These are phyloP conservation scores for Pyrgus malvae DNA, from an alignment of 2,888 invertebrate species.

Conservation along the genomic window DNA sequence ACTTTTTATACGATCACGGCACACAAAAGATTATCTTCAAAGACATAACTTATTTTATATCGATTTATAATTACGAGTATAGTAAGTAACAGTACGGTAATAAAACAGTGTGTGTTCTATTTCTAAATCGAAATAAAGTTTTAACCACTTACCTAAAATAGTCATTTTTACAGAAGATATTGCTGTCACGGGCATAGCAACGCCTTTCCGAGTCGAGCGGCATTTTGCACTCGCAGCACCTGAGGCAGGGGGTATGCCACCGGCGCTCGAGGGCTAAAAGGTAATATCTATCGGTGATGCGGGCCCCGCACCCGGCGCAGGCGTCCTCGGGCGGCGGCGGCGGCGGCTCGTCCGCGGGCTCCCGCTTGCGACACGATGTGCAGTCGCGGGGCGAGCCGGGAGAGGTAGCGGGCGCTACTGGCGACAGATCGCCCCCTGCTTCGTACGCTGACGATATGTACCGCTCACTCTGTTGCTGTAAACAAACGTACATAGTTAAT, in stretches of 20 bases:
- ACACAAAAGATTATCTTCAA: no score
- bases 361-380: slow-evolving; percentile 82
- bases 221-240: slow-evolving; percentile 94
- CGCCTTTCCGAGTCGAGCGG: slow-evolving; percentile 94
- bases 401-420: slow-evolving; percentile 86
- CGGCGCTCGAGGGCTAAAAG: slow-evolving; percentile 94
- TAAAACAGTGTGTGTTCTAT: no score
- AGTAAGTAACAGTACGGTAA: no score
- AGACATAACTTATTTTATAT: no score
- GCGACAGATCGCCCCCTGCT: slow-evolving; percentile 87
- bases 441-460: slow-evolving; percentile 85
- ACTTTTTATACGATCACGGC: no score
- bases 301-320: slow-evolving; percentile 94
- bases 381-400: slow-evolving; percentile 82
- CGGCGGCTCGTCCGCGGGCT: slow-evolving; percentile 73
- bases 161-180: slow-evolving; percentile 98
- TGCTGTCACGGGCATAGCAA: slow-evolving; percentile 95
- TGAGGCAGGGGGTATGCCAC: slow-evolving; percentile 96
- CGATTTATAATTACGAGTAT: no score
- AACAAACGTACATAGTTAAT: slow-evolving; percentile 36
- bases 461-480: slow-evolving; percentile 87
- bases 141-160: slow-evolving; percentile 92
- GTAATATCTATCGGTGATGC: slow-evolving; percentile 94
- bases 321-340: slow-evolving; percentile 77
- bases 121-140: not conserved